phyloP scores from a whole-genome alignment of 2,888 invertebrate genomes.

The Dusona sp. region DNA sequence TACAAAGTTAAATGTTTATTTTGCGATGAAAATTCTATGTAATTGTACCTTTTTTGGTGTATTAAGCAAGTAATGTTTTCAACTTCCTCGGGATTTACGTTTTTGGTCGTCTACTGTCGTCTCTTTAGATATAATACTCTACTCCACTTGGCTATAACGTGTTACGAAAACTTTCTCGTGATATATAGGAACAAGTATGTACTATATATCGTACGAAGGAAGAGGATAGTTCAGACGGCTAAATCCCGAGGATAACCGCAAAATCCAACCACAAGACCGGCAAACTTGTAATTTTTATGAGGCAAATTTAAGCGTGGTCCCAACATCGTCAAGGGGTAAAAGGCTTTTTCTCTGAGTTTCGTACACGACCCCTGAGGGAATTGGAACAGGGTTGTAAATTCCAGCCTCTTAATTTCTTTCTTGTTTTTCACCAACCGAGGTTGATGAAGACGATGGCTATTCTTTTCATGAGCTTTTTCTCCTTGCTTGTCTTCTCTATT shows the following conservation, averaged over 20 bases:
- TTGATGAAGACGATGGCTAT: not conserved
- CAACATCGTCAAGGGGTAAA: constrained; percentile 22
- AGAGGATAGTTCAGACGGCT: constrained; percentile 30
- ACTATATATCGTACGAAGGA: constrained; percentile 5
- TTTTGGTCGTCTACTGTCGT: constrained; percentile 18
- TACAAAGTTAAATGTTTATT: not conserved
- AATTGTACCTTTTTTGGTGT: not conserved
- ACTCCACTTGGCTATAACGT: constrained; percentile 10
- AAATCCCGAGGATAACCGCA: constrained; percentile 25
- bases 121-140: constrained; percentile 24
- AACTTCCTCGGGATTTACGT: constrained; percentile 10
- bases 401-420: constrained; percentile 22
- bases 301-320: constrained; percentile 49
- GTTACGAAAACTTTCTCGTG: constrained; percentile 33
- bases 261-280: constrained; percentile 53
- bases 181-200: constrained; percentile 1
- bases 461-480: constrained; percentile 2
- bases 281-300: constrained; percentile 65
- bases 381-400: constrained; percentile 48
- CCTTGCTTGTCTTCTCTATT: not conserved
- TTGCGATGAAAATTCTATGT: not conserved
- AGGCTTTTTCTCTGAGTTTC: constrained; percentile 16
- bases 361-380: not conserved
- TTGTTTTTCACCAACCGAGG: constrained; percentile 13
- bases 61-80: not conserved